These are phyloP conservation scores for Drosophila sp. DNA, from an alignment of 1,140 invertebrate genomes.

Conservation along the genomic window DNA sequence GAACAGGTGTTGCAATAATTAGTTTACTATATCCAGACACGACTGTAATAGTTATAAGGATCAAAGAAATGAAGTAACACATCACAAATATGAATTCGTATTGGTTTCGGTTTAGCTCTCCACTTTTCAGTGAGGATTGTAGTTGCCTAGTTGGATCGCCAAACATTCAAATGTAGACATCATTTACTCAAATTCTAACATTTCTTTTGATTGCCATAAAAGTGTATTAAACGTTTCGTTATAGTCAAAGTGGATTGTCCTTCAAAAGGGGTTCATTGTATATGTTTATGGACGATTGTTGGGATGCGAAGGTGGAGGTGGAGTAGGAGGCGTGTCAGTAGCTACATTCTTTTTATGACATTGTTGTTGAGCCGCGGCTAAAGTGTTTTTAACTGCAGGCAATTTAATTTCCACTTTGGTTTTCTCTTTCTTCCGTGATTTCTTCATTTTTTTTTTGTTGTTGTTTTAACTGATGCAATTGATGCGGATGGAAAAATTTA, in stretches of 20 bases:
- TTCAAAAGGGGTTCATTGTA: conserved; percentile 1
- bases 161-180: too few species aligned
- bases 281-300: background rate
- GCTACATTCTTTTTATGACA: conserved; percentile 61
- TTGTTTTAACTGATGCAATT: conserved; percentile 57
- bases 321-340: conserved; percentile 50
- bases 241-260: background rate
- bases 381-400: conserved; percentile 79
- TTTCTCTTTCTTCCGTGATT: background rate
- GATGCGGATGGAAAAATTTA: conserved; percentile 52
- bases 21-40: too few species aligned
- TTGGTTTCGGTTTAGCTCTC: too few species aligned
- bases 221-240: background rate
- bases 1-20: too few species aligned
- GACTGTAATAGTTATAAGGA: too few species aligned
- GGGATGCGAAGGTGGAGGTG: background rate
- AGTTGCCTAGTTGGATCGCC: too few species aligned
- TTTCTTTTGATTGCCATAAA: background rate
- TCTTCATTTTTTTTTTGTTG: background rate
- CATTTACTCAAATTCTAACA: background rate
- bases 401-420: conserved; percentile 70
- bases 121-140: too few species aligned
- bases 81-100: too few species aligned
- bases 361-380: conserved; percentile 41
- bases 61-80: too few species aligned